Evolutionary conservation across 2,113 vertebrate species (phyloP).

Genomic region (Larimichthys polyactis): DNA sequence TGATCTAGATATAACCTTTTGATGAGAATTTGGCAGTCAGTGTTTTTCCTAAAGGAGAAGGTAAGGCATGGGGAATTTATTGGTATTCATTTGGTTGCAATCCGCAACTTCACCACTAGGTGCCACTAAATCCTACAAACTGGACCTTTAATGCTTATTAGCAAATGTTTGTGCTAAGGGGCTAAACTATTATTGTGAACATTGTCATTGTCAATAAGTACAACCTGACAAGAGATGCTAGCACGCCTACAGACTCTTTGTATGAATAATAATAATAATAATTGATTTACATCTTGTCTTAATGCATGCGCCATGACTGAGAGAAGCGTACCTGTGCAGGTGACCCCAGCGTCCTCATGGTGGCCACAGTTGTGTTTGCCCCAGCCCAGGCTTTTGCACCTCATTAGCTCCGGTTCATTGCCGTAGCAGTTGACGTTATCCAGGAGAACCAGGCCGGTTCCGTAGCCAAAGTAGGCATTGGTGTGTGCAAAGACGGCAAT

Average conservation of each 20-base stretch:
- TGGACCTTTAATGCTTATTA: neutral
- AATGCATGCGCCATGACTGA: neutral
- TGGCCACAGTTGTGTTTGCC: slow-evolving; percentile 97
- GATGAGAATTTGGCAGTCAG: no score
- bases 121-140: no score
- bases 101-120: no score
- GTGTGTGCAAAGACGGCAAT: slow-evolving; percentile 84
- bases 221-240: neutral
- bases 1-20: no score
- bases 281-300: slow-evolving; percentile 9
- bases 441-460: slow-evolving; percentile 90
- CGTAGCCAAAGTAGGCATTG: slow-evolving; percentile 93
- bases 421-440: slow-evolving; percentile 95
- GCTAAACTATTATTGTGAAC: neutral
- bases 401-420: slow-evolving; percentile 82
- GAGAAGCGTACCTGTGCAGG: slow-evolving; percentile 87
- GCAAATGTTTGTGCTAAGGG: neutral
- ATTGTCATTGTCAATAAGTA: neutral
- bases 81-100: no score
- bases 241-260: neutral
- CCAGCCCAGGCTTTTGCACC: slow-evolving; percentile 93
- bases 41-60: no score
- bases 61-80: no score
- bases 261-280: neutral
- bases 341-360: slow-evolving; percentile 93